These are phyloP conservation scores for Rhadina sibilatrix DNA, from an alignment of 2,113 vertebrate genomes.

Conservation along the genomic window DNA sequence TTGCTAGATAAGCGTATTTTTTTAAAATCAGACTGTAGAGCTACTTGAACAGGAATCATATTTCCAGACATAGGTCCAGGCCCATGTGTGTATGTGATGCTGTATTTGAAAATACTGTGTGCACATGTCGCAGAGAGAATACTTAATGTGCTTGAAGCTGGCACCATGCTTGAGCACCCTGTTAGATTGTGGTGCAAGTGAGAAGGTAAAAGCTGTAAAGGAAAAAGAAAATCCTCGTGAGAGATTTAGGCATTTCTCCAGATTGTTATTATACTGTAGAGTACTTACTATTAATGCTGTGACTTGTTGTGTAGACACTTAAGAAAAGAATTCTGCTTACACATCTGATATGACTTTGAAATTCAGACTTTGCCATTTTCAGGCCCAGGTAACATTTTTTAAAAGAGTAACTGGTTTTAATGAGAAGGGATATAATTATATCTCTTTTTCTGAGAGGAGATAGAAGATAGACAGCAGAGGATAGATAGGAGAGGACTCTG, in stretches of 20 bases:
- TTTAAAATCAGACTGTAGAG: not conserved
- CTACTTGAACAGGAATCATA: not conserved
- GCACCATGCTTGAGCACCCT: conserved; percentile 18
- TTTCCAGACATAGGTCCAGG: not conserved
- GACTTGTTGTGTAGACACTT: not conserved
- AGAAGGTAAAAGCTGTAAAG: conserved; percentile 33
- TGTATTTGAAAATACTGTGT: conserved; percentile 18
- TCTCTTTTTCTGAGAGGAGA: not conserved
- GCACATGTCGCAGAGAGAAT: not conserved
- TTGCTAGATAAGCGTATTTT: not conserved
- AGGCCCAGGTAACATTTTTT: not conserved
- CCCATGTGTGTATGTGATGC: not conserved
- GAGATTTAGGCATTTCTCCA: conserved; percentile 38
- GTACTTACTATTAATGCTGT: not conserved
- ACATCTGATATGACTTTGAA: not conserved
- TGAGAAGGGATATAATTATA: not conserved
- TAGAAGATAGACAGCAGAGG: not conserved
- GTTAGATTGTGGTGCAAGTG: not conserved
- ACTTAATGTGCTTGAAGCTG: conserved; percentile 32
- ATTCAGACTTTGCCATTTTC: not conserved
- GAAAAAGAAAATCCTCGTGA: conserved; percentile 26
- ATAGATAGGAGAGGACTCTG: not conserved
- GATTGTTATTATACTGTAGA: not conserved
- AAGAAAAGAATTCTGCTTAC: not conserved
- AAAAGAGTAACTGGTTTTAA: not conserved